Base-by-base conservation (phyloP, 2,797 vertebrate species). In the Danio aesculapii region DNA sequence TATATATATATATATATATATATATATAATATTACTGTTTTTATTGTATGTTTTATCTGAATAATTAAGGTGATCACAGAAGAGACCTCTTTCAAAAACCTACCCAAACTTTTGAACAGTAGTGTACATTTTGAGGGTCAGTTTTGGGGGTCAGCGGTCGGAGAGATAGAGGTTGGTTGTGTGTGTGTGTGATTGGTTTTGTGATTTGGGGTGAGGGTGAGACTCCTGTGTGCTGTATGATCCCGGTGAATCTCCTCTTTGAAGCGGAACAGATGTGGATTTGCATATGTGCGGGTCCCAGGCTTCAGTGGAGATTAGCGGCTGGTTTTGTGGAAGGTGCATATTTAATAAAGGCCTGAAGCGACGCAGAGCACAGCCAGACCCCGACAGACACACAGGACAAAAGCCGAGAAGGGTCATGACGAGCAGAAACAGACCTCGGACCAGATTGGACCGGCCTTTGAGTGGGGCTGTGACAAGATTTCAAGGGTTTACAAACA, bases 271-370 rank as follows among this genome's bases (percentile, higher is more conserved):
- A 99, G 97, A 98, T 98, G 97, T 98, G 96, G 95, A 98, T 99
- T 99, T 99, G 97, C 98, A 99, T 99, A 98, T 97, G 95, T 96
- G 95, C 96, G 96, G 96, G 95, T 96, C 96, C 95, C 95, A 93
- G 95, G 95, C 93, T 95, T 96, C 95, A 95, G 96, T 97, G 97
- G 97, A 99, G 97, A 99, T 98, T 99, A 99, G 94, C 92, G 75
- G 81, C 75, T 76, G 81, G 81, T 86, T 86, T 86, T 86, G 77
- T 95, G 94, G 94, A 97, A 98, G 96, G 96, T 97, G 95, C 96
- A 99, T 98, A 96, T 98, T 97, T 98, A 99, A 98, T 99, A 97
- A 97, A 95, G 94, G 97, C 96, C 97, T 96, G 94, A 94, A 97
- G 96, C 95, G 93, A 96, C 92, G 89, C 92, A 90, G 93, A 93